Evolutionary conservation across 2,888 invertebrate species (phyloP).

Genomic region (Volucella bombylans): DNA sequence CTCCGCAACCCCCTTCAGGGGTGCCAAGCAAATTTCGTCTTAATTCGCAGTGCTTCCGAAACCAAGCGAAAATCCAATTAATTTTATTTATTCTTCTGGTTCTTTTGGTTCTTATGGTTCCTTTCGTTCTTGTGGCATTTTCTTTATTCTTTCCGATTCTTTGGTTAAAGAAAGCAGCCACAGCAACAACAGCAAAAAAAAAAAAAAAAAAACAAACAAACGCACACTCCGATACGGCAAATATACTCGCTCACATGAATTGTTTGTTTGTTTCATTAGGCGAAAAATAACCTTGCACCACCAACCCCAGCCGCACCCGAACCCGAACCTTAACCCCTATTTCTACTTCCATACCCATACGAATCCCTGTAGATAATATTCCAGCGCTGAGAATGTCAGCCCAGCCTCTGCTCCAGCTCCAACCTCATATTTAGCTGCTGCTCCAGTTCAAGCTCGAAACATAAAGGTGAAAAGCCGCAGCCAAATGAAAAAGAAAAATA

Average conservation of each 20-base stretch:
- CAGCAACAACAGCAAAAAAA: not conserved
- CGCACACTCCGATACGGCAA: constrained; percentile 29
- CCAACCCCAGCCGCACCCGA: not conserved
- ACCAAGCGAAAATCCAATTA: constrained; percentile 71
- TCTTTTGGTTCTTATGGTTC: not conserved
- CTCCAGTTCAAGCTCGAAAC: not conserved
- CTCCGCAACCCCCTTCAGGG: not conserved
- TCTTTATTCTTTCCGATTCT: not conserved
- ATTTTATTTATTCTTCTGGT: constrained; percentile 57
- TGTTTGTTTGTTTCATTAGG: constrained; percentile 40
- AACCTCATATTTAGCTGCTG: no score
- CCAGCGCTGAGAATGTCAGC: not conserved
- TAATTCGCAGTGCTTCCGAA: constrained; percentile 63
- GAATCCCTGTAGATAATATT: constrained; percentile 19
- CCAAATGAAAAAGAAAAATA: not conserved
- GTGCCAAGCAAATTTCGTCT: constrained; percentile 9
- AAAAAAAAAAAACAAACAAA: not conserved
- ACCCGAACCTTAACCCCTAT: no score
- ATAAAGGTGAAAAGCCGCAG: not conserved
- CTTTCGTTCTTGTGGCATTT: constrained; percentile 4
- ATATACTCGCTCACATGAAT: constrained; percentile 38
- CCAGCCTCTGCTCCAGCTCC: not conserved
- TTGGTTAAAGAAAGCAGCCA: not conserved
- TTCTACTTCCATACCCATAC: not conserved
- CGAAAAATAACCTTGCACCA: not conserved